Percentiles rank a stretch among this genome's conserved stretches.
Conservation (phyloP, 2,113 vertebrate species). For the Phalacrocorax brasilianus region DNA sequence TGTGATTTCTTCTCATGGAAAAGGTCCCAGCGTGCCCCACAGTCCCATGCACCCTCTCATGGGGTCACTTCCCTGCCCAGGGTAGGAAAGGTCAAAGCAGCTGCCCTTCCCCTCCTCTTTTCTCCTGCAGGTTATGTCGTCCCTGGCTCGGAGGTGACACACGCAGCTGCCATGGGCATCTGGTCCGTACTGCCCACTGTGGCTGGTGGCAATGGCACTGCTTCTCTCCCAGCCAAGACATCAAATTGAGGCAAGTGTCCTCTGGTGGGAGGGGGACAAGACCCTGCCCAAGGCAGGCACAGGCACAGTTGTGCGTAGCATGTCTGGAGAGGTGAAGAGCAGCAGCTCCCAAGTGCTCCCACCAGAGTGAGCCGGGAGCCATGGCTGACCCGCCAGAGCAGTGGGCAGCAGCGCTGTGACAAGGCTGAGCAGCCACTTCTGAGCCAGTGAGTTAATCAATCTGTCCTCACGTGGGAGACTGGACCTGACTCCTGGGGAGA, state of each 20-base stretch:
- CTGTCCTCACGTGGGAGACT: neutral
- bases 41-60: neutral
- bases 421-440: neutral
- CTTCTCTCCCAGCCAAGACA: neutral
- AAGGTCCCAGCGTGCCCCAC: neutral
- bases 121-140: neutral
- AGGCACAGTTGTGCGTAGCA: neutral
- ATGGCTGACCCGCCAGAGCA: neutral
- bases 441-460: neutral
- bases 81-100: neutral
- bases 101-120: neutral
- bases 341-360: neutral
- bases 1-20: neutral
- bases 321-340: neutral
- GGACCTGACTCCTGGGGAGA: neutral
- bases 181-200: neutral
- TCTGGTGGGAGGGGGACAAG: neutral
- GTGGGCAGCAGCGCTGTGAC: rapidly evolving
- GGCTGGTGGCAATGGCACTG: neutral
- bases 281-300: neutral
- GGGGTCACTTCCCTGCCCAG: neutral
- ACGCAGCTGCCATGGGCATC: neutral
- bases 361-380: rapidly evolving
- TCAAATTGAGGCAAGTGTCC: neutral
- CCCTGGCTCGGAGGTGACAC: neutral